Conservation (phyloP, 2,113 vertebrate genomes). For the Carassius auratus region DNA sequence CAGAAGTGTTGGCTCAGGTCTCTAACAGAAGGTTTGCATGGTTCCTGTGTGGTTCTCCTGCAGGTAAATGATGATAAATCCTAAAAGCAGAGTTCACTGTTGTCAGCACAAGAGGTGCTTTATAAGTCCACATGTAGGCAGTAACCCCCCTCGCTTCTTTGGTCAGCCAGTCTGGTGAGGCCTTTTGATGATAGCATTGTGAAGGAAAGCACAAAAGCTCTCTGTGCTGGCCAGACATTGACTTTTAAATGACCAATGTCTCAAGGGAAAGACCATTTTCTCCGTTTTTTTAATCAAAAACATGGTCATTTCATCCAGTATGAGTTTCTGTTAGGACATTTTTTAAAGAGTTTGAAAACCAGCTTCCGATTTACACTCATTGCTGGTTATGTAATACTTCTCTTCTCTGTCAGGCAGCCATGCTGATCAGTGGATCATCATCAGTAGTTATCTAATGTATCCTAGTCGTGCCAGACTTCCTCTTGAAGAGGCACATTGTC, state of each 20-base stretch:
- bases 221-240: slow-evolving; percentile 74
- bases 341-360: background rate
- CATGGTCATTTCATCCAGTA: background rate
- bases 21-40: slow-evolving; percentile 65
- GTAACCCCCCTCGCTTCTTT: slow-evolving; percentile 46
- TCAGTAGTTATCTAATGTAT: too few species aligned
- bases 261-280: slow-evolving; percentile 59
- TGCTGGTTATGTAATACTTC: too few species aligned
- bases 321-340: too few species aligned
- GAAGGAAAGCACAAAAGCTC: slow-evolving; percentile 71
- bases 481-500: too few species aligned
- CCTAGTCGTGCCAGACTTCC: too few species aligned
- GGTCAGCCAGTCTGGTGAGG: slow-evolving; percentile 55
- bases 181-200: slow-evolving; percentile 70
- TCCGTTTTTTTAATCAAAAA: slow-evolving; percentile 25
- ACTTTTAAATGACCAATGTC: slow-evolving; percentile 76
- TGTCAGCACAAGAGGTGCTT: slow-evolving; percentile 55
- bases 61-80: slow-evolving; percentile 46
- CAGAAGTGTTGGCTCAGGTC: slow-evolving; percentile 21
- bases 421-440: too few species aligned
- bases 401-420: too few species aligned
- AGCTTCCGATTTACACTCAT: background rate
- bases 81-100: slow-evolving; percentile 28
- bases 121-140: slow-evolving; percentile 66
- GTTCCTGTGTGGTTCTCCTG: slow-evolving; percentile 49